Evolutionary conservation across 2,797 vertebrate species (phyloP).

Genomic region (Enteromius fasciolatus): DNA sequence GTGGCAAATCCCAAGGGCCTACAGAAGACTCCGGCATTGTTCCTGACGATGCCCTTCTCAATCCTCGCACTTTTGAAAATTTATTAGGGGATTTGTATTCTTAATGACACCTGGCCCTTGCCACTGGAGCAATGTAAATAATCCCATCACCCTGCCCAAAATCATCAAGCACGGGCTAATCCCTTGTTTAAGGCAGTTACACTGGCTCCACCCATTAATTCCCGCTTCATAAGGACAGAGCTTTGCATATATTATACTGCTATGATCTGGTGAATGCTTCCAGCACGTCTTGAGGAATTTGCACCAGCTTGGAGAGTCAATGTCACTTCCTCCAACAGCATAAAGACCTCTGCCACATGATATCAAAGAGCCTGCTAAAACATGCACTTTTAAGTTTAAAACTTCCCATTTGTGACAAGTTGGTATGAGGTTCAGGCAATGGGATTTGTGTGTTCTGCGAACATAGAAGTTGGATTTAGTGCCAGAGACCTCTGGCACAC

Average conservation of each 20-base stretch:
- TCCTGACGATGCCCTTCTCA: slow-evolving; percentile 64
- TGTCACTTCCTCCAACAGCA: slow-evolving; percentile 73
- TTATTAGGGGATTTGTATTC: slow-evolving; percentile 85
- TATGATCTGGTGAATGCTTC: slow-evolving; percentile 71
- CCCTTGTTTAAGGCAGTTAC: slow-evolving; percentile 87
- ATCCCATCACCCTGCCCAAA: slow-evolving; percentile 80
- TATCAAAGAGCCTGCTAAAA: slow-evolving; percentile 47
- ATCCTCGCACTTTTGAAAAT: slow-evolving; percentile 73
- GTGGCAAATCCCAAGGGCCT: slow-evolving; percentile 66
- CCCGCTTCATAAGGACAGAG: slow-evolving; percentile 77
- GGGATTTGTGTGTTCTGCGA: slow-evolving; percentile 67
- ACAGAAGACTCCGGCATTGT: slow-evolving; percentile 74
- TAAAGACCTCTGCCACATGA: slow-evolving; percentile 68
- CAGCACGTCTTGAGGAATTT: slow-evolving; percentile 69
- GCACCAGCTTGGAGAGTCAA: slow-evolving; percentile 64
- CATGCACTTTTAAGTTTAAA: slow-evolving; percentile 59
- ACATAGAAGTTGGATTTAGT: slow-evolving; percentile 59
- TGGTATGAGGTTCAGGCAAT: slow-evolving; percentile 63
- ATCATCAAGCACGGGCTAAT: slow-evolving; percentile 82
- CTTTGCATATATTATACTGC: slow-evolving; percentile 82
- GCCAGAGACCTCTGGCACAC: slow-evolving; percentile 62
- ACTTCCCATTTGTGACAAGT: slow-evolving; percentile 65
- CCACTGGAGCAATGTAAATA: slow-evolving; percentile 81
- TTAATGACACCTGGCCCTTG: slow-evolving; percentile 83
- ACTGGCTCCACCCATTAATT: slow-evolving; percentile 82